Base-by-base conservation (phyloP, 2,797 vertebrate genomes). In the Micropoecilia bifurca region DNA sequence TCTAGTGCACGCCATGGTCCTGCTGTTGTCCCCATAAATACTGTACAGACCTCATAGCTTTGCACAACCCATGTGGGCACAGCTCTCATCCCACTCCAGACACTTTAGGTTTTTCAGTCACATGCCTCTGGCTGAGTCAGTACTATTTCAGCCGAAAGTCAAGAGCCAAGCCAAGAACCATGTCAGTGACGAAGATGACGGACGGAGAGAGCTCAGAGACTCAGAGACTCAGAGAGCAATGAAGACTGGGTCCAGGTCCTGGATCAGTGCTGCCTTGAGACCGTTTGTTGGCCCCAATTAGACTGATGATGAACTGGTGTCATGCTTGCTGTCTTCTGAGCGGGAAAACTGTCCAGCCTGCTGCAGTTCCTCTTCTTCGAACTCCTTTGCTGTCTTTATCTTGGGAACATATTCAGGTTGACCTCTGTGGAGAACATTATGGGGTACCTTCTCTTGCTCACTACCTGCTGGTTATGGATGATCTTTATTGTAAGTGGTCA, bases 231-330 rank as follows among this genome's bases (percentile, higher is more conserved):
- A 39, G 47, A 73, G 3, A 36, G n/a, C 16, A n/a, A 39, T 0
- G 3, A 46, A 73, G 47, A 72, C 28, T 71, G 68, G 14, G 46
- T 47, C 45, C 53, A 59, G 39, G 22, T 30, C 50, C 39, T 59
- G 33, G 8, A 47, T 22, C 71, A 66, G 25, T 12, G 45, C 41
- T 73, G 41, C 7, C 43, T 20, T 39, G 71, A 73, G 7, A 43
- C 45, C 8, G 77, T 79, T 71, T 79, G 77, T 71, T 50, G 57
- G 71, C 33, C 77, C 45, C 43, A 48, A 45, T 63, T 66, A 30
- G 57, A 79, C 59, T 50, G 77, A 78, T 1, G 41, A 72, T 12
- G 28, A 78, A 12, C 69, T 78, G 9, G 53, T 78, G 25, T 10
- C 59, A 41, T 0, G n/a, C 25, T 14, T 47, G 43, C 53, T 73